phyloP scores from a whole-genome alignment of 2,113 vertebrate genomes.

The Anser cygnoides region DNA sequence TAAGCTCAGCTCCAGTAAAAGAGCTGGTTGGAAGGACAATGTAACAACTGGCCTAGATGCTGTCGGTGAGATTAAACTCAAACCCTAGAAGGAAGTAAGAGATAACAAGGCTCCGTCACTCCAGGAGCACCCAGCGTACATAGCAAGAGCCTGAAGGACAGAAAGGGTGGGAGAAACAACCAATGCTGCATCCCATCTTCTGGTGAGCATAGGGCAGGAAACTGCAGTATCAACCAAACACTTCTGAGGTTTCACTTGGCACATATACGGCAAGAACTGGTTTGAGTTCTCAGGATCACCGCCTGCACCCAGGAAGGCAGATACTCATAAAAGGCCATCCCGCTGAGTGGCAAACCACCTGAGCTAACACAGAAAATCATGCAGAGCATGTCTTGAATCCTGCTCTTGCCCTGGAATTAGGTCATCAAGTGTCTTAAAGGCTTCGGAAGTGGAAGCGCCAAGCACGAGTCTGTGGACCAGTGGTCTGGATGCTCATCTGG shows the following conservation, averaged over 20 bases:
- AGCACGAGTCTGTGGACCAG: neutral
- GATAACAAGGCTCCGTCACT: neutral
- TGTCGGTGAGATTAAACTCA: neutral
- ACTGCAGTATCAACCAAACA: no score
- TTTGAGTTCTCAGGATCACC: neutral
- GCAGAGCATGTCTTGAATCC: neutral
- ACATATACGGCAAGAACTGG: neutral
- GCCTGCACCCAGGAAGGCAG: neutral
- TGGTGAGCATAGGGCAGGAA: no score
- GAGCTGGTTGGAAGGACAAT: neutral
- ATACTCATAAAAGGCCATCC: neutral
- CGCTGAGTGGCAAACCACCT: neutral
- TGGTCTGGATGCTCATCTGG: neutral
- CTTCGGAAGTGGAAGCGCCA: neutral
- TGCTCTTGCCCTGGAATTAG: neutral
- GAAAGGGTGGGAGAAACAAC: neutral
- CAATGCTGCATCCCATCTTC: no score
- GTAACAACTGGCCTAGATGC: neutral
- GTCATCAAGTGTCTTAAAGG: neutral
- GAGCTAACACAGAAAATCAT: neutral
- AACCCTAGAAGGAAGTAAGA: neutral
- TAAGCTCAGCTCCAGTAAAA: neutral
- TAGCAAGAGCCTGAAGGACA: neutral
- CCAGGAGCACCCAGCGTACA: neutral
- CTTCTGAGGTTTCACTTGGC: rapidly evolving